Evolutionary conservation across 2,888 invertebrate genomes (phyloP).

Genomic region (Patella caerulea): DNA sequence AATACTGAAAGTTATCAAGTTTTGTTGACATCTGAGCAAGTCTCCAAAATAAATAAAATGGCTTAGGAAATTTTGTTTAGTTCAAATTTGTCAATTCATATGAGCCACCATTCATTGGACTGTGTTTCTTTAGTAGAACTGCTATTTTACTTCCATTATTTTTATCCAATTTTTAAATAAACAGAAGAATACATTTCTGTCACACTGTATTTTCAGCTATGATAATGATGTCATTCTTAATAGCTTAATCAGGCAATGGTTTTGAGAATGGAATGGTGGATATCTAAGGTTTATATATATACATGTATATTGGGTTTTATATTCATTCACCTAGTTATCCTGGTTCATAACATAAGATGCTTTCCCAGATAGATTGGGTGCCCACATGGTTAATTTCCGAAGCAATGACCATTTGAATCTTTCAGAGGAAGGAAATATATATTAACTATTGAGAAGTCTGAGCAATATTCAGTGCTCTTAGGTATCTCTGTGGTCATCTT

Average conservation of each 20-base stretch:
- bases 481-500: too few relatives aligned
- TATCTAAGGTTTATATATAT: neutral
- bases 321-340: neutral
- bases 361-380: too few relatives aligned
- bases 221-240: neutral
- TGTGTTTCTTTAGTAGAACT: neutral
- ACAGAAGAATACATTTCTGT: neutral
- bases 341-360: too few relatives aligned
- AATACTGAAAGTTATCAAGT: too few relatives aligned
- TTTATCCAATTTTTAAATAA: neutral
- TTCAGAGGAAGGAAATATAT: too few relatives aligned
- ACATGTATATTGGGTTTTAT: neutral
- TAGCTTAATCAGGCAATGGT: neutral
- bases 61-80: neutral
- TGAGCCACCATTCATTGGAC: neutral
- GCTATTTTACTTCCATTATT: neutral
- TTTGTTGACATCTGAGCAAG: neutral
- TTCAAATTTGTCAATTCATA: neutral
- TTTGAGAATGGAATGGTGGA: neutral
- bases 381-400: too few relatives aligned
- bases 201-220: neutral
- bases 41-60: neutral
- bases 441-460: too few relatives aligned
- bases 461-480: too few relatives aligned
- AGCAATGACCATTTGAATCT: too few relatives aligned